Evolutionary conservation across 2,888 invertebrate species (phyloP), one percentile per base, ranked within the genome.

Genomic region (Chrysodeixis includens): DNA sequence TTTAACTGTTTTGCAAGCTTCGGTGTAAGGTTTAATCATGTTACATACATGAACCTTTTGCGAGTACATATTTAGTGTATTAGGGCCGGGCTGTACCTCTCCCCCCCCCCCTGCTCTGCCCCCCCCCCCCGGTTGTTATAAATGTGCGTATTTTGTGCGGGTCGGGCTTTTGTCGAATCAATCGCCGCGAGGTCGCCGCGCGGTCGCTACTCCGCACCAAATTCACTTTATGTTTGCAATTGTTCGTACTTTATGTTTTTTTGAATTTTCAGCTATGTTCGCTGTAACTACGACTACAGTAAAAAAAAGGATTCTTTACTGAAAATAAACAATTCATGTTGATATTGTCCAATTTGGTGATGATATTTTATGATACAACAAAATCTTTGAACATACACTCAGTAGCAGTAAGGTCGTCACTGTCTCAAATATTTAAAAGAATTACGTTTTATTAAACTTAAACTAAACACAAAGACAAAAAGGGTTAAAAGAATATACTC

Each of bases 121-220:
- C n/a, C n/a, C n/a, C 26, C 26, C 26, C 26, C 6, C 26, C 26
- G 26, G 26, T 49, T 52, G 59, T 56, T 60, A 62, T 63, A 78
- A 69, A 69, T 69, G 75, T 70, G 62, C 78, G 64, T 53, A 56
- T 51, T 66, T 26, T 40, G 67, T 66, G 58, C 49, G 66, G 61
- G 51, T 44, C 58, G 52, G 62, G 46, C 60, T n/a, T n/a, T n/a
- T n/a, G n/a, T n/a, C 44, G 51, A 68, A 74, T 71, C 81, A 80
- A 78, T 80, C 78, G 78, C 61, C 53, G 57, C 57, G 61, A 63
- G 76, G 62, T 61, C 61, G 57, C 30, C 30, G 12, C 22, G 30
- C 20, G 40, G 60, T 51, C 30, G 63, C 64, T 55, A 40, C 55
- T 66, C 30, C 52, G 58, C 69, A 49, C 63, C 20, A 20, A 44